Evolutionary conservation across 2,888 invertebrate species (phyloP).

Genomic region (Zygaena filipendulae): DNA sequence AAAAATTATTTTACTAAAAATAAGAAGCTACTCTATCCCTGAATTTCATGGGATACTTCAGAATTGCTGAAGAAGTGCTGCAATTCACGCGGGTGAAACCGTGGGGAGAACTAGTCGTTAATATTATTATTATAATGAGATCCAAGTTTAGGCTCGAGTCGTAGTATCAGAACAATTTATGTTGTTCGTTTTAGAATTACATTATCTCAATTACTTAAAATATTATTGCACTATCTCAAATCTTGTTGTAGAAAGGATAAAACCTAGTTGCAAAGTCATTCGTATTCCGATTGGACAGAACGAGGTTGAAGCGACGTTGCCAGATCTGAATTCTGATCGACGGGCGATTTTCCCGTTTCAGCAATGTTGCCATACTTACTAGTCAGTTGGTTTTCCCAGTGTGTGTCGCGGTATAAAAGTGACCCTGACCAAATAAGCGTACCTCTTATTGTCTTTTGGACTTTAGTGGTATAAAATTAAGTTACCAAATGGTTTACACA

Average conservation of each 20-base stretch:
- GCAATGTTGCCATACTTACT: slow-evolving; percentile 47
- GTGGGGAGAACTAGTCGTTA: too few species aligned
- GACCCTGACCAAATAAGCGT: slow-evolving; percentile 15
- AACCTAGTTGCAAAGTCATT: slow-evolving; percentile 54
- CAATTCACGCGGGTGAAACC: slow-evolving; percentile 28
- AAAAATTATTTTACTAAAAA: too few species aligned
- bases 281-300: slow-evolving; percentile 45
- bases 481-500: too few species aligned
- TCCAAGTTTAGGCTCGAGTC: slow-evolving; percentile 44
- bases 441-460: too few species aligned
- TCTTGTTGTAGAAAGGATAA: slow-evolving; percentile 62
- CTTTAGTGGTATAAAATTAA: too few species aligned
- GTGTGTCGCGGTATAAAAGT: slow-evolving; percentile 26
- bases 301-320: slow-evolving; percentile 59
- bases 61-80: slow-evolving; percentile 11
- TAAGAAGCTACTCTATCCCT: too few species aligned
- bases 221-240: too few species aligned
- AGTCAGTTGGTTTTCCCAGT: slow-evolving; percentile 44
- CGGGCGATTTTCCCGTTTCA: slow-evolving; percentile 51
- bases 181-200: slow-evolving; percentile 63
- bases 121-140: too few species aligned
- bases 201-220: slow-evolving; percentile 57
- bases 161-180: slow-evolving; percentile 47
- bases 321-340: too few species aligned
- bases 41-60: too few species aligned